Conservation (phyloP, 1,140 invertebrate species). For the Brachystomella parvula region DNA sequence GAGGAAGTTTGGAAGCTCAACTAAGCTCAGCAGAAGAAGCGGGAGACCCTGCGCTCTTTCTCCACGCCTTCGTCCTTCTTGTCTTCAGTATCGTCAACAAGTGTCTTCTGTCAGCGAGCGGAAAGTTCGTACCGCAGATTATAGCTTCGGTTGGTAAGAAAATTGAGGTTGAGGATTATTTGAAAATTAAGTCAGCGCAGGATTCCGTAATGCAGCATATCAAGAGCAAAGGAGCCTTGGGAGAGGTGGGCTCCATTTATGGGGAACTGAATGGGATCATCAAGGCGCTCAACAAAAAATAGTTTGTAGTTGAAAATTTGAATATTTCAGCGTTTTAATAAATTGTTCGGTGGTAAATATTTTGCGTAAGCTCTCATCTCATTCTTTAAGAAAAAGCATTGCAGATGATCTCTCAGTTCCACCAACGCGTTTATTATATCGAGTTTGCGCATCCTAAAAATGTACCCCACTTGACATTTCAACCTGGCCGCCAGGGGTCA, state of each 20-base stretch:
- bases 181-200: conserved; percentile 64
- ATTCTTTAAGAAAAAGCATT: too few species aligned
- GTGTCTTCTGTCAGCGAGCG: conserved; percentile 78
- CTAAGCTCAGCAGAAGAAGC: conserved; percentile 52
- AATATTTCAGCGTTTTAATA: too few species aligned
- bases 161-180: conserved; percentile 80
- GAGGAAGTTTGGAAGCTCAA: conserved; percentile 70
- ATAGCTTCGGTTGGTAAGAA: conserved; percentile 64
- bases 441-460: too few species aligned
- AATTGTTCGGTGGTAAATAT: too few species aligned
- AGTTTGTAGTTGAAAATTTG: background rate
- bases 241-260: conserved; percentile 48
- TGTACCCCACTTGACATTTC: too few species aligned
- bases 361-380: too few species aligned
- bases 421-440: too few species aligned
- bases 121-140: conserved; percentile 76
- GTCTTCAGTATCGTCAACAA: conserved; percentile 73
- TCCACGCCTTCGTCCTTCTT: conserved; percentile 71
- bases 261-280: conserved; percentile 19
- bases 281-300: background rate
- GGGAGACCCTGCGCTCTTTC: conserved; percentile 65
- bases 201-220: conserved; percentile 61
- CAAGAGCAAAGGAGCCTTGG: conserved; percentile 83
- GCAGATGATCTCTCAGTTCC: too few species aligned
- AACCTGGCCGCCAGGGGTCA: too few species aligned